Conservation (phyloP, 2,797 vertebrate species). For the Percopsis omiscomaycus region DNA sequence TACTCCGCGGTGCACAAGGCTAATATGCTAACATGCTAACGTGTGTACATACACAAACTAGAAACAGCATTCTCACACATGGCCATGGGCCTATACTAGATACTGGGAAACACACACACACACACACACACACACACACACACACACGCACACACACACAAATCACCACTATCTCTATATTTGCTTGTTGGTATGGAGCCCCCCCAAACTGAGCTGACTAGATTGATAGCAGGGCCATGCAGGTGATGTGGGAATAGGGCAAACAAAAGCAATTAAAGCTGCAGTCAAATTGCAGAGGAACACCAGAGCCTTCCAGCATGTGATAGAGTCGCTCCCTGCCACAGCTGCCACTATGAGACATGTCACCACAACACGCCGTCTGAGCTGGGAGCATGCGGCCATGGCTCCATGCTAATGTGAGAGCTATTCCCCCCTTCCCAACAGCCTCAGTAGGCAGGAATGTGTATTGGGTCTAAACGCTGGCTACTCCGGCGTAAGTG, state of each 20-base stretch:
- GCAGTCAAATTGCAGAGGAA: constrained; percentile 56
- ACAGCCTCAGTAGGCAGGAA: background rate
- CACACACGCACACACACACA: background rate
- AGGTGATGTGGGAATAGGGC: constrained; percentile 57
- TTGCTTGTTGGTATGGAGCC: constrained; percentile 65
- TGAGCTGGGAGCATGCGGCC: constrained; percentile 39
- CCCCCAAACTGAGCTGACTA: constrained; percentile 47
- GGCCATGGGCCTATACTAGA: background rate
- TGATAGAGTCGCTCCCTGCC: constrained; percentile 54
- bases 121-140: background rate
- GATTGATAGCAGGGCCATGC: constrained; percentile 61
- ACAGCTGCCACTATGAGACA: constrained; percentile 37
- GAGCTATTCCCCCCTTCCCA: constrained; percentile 3
- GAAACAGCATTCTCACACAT: constrained; percentile 11
- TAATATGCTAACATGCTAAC: constrained; percentile 8
- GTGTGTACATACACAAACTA: constrained; percentile 7
- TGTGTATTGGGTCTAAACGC: constrained; percentile 5
- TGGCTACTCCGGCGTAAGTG: background rate
- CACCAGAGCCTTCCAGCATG: constrained; percentile 41
- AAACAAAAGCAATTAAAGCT: constrained; percentile 72
- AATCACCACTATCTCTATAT: constrained; percentile 29
- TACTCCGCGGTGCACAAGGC: constrained; percentile 32
- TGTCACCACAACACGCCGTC: constrained; percentile 31
- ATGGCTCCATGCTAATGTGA: constrained; percentile 27
- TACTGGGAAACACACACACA: background rate